Base-by-base conservation (phyloP, 2,113 vertebrate species). In the Smithornis capensis region DNA sequence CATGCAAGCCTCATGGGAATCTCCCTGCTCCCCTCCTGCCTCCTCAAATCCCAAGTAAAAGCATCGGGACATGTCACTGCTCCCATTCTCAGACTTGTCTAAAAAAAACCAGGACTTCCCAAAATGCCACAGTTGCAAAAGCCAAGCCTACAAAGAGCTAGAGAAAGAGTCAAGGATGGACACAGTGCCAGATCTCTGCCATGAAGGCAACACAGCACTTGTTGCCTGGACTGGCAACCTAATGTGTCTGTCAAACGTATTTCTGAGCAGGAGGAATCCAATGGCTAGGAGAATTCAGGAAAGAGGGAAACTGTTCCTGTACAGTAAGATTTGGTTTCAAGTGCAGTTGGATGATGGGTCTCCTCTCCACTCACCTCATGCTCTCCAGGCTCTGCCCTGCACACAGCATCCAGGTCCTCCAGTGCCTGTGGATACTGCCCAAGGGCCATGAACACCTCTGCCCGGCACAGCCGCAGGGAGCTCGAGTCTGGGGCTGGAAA, bases 341-440 rank as follows among this genome's bases (percentile, higher is more conserved):
- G 35, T 2, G 1, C 42, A 44, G 40, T 9, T 1, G 0, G 31
- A 6, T 1, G 2, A n/a, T 29, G 37, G 12, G 19, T 13, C 33
- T 50, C 21, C 37, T 31, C 40, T 63, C 55, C 1, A 9, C 98
- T 98, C 92, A 99, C 98, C 98, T 99, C 96, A 1, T 94, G 96
- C 89, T 98, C 97, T 57, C 91, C 97, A 25, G 98, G 98, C 64
- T 98, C 97, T 94, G 97, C 95, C 94, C 63, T 95, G 95, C 98
- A 98, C 89, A 98, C 96, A 14, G 97, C 91, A 6, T 99, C 98
- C 85, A 99, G 96, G 96, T 99, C 98, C 25, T 92, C 95, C 94
- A 99, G 97, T 1, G 98, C 98, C 15, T 95, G 98, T 1, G 92
- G 82, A 28, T 97, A 97, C 49, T 71, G 96, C n/a, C 95, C 95